These are phyloP conservation scores for Penaeus chinensis DNA, from an alignment of 1,140 invertebrate genomes.

Conservation along the genomic window DNA sequence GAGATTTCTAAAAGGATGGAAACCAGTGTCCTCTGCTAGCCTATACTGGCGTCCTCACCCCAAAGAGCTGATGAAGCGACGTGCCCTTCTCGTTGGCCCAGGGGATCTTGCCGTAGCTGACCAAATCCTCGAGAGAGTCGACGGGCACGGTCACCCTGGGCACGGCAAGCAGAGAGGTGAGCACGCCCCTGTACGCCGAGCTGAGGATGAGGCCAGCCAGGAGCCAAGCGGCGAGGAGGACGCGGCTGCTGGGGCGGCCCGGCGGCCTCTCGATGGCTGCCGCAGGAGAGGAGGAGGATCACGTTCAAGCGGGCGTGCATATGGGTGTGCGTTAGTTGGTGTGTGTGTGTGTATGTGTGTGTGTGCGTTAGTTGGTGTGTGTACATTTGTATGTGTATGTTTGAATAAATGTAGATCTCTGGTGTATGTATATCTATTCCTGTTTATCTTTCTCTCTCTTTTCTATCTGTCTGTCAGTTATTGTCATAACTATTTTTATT, in stretches of 20 bases:
- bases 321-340: too few relatives aligned
- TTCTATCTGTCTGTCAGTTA: too few relatives aligned
- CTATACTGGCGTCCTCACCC: neutral
- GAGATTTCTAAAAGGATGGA: neutral
- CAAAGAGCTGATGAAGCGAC: neutral
- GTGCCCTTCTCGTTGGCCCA: conserved; percentile 14
- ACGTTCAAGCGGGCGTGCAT: too few relatives aligned
- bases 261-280: neutral
- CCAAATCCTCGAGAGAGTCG: neutral
- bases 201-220: neutral
- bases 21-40: too few relatives aligned
- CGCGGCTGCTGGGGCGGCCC: neutral
- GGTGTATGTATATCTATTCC: too few relatives aligned
- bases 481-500: too few relatives aligned
- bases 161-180: conserved; percentile 4
- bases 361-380: too few relatives aligned
- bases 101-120: conserved; percentile 8
- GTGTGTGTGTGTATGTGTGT: too few relatives aligned
- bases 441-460: too few relatives aligned
- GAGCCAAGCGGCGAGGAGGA: neutral
- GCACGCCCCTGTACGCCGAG: neutral
- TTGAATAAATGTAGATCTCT: too few relatives aligned
- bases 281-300: too few relatives aligned
- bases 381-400: too few relatives aligned
- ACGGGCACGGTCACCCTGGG: conserved; percentile 3